A percentile compares a stretch with the other conserved stretches of the same genome.
These are phyloP conservation scores for Cynopterus sphinx DNA, from an alignment of 2,797 vertebrate genomes.

Conservation along the genomic window DNA sequence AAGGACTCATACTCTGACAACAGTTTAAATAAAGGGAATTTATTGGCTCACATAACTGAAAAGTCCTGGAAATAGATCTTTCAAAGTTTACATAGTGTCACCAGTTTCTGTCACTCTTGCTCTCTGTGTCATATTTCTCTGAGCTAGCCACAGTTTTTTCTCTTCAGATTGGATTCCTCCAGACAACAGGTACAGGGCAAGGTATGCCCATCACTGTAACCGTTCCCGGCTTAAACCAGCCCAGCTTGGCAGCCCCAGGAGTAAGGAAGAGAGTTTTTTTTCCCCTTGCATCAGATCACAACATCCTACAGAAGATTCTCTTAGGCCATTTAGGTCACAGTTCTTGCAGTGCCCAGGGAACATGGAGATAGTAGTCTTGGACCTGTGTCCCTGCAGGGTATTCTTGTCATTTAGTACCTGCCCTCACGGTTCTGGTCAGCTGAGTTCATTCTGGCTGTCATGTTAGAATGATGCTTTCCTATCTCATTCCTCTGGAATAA, in stretches of 20 bases:
- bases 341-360: not conserved
- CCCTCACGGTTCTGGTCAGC: not conserved
- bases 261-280: not conserved
- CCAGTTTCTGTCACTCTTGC: not conserved
- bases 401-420: not conserved
- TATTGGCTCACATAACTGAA: not conserved
- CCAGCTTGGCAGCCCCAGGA: not conserved
- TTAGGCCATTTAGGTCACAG: not conserved
- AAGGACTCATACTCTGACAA: not conserved
- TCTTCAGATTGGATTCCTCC: not conserved
- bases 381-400: not conserved
- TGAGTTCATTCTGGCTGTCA: not conserved
- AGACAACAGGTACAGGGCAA: not conserved
- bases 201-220: not conserved
- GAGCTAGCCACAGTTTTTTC: not conserved
- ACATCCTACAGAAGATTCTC: not conserved
- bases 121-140: not conserved
- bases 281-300: not conserved
- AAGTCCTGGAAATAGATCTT: too few species aligned
- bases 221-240: not conserved
- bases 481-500: not conserved
- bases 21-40: not conserved
- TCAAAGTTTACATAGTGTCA: not conserved
- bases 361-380: not conserved
- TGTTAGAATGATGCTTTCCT: not conserved